Conservation (phyloP, 2,888 invertebrate species). For the Alviniconcha strummeri region DNA sequence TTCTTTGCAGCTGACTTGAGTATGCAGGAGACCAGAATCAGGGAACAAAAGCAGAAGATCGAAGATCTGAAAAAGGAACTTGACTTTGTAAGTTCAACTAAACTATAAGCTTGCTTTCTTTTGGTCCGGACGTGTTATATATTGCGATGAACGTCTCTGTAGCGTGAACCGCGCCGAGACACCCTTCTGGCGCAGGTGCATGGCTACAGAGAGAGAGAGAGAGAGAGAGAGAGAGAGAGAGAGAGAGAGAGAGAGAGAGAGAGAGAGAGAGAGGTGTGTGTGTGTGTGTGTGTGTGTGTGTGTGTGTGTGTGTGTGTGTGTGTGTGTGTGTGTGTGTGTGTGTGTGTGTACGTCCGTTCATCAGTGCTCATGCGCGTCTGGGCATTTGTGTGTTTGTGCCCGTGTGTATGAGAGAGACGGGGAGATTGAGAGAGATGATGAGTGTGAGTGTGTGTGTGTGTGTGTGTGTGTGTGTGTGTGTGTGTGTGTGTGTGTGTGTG, state of each 20-base stretch:
- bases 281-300: background rate
- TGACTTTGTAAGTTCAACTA: slow-evolving; percentile 38
- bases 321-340: background rate
- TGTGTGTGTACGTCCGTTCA: background rate
- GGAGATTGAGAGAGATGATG: no score
- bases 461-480: background rate
- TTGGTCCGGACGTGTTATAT: background rate
- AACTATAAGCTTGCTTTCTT: background rate
- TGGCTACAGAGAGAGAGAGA: no score
- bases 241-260: no score
- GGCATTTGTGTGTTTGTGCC: background rate
- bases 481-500: background rate
- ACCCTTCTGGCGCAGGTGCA: no score
- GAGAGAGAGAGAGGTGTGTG: background rate
- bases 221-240: no score
- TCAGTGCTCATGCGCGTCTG: no score
- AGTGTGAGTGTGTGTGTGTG: background rate
- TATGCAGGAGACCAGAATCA: slow-evolving; percentile 36
- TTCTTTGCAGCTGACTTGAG: slow-evolving; percentile 36
- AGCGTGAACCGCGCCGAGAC: no score
- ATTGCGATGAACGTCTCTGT: no score
- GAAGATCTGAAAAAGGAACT: slow-evolving; percentile 44
- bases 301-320: background rate
- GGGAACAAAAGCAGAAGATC: slow-evolving; percentile 37
- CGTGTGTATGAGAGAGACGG: background rate